phyloP scores from a whole-genome alignment of 2,797 vertebrate genomes.

The Pelodytes ibericus region DNA sequence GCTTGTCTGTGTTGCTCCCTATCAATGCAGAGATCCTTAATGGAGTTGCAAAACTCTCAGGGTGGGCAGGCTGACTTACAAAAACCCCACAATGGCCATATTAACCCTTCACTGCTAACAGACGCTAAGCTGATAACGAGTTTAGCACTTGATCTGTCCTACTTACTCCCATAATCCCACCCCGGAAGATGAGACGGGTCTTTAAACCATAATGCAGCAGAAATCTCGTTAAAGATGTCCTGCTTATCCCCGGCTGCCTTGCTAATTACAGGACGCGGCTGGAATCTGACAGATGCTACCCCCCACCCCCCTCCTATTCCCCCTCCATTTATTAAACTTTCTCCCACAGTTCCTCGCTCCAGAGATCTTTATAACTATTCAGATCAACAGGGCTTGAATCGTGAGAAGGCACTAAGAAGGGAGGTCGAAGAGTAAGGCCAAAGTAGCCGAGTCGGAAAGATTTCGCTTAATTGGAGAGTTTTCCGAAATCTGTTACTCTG shows the following conservation, averaged over 20 bases:
- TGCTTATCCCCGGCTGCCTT: conserved; percentile 40
- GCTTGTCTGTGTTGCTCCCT: no score
- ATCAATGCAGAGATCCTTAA: no score
- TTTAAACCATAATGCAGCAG: conserved; percentile 37
- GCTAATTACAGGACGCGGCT: conserved; percentile 36
- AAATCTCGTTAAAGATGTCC: conserved; percentile 54
- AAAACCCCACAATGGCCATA: neutral
- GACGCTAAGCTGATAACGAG: conserved; percentile 49
- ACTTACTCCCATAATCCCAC: conserved; percentile 20
- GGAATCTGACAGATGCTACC: conserved; percentile 30
- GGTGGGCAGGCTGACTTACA: no score
- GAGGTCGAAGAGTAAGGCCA: no score
- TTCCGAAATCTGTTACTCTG: no score
- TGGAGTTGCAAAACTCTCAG: no score
- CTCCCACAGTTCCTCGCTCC: neutral
- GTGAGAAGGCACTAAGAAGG: no score
- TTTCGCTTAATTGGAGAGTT: no score
- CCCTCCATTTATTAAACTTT: neutral
- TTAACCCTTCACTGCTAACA: conserved; percentile 31
- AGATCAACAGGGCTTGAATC: no score
- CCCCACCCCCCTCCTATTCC: neutral
- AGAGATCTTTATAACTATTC: no score
- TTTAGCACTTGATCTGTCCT: conserved; percentile 39
- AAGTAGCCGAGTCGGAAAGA: no score
- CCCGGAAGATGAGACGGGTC: conserved; percentile 39